Conservation (phyloP, 2,888 invertebrate species). For the Nudaria mundana region DNA sequence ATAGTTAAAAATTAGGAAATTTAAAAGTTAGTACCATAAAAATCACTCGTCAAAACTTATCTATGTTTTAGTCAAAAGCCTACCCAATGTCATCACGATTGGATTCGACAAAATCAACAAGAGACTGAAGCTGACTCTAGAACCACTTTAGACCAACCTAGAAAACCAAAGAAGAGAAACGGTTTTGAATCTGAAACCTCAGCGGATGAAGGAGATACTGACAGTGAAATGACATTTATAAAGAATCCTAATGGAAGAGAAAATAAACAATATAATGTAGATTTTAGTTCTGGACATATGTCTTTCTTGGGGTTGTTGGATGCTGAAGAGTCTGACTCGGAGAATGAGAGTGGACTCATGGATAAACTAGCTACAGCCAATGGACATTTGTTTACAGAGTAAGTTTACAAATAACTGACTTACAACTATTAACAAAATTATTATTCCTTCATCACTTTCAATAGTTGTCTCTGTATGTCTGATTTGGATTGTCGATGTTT, state of each 20-base stretch:
- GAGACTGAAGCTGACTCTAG: conserved; percentile 47
- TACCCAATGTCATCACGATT: conserved; percentile 77
- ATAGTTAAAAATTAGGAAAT: neutral
- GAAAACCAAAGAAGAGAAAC: conserved; percentile 54
- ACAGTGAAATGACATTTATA: conserved; percentile 83
- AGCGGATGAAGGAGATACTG: conserved; percentile 81
- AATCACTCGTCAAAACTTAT: no score
- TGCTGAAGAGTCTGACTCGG: conserved; percentile 87
- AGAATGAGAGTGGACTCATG: conserved; percentile 85
- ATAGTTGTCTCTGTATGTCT: no score
- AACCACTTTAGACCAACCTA: conserved; percentile 38
- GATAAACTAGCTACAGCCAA: conserved; percentile 87
- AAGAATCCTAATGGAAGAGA: conserved; percentile 60
- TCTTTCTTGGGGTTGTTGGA: conserved; percentile 75
- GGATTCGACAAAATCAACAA: conserved; percentile 46
- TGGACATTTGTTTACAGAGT: conserved; percentile 89
- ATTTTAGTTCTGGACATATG: conserved; percentile 69
- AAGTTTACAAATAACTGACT: no score
- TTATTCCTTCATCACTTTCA: no score
- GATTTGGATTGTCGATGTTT: no score
- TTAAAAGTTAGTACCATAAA: no score
- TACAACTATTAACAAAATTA: no score
- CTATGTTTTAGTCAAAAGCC: conserved; percentile 69
- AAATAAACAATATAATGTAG: conserved; percentile 55
- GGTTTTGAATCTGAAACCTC: conserved; percentile 80